phyloP scores from a whole-genome alignment of 2,113 vertebrate genomes.

The Ramphastos sulfuratus region DNA sequence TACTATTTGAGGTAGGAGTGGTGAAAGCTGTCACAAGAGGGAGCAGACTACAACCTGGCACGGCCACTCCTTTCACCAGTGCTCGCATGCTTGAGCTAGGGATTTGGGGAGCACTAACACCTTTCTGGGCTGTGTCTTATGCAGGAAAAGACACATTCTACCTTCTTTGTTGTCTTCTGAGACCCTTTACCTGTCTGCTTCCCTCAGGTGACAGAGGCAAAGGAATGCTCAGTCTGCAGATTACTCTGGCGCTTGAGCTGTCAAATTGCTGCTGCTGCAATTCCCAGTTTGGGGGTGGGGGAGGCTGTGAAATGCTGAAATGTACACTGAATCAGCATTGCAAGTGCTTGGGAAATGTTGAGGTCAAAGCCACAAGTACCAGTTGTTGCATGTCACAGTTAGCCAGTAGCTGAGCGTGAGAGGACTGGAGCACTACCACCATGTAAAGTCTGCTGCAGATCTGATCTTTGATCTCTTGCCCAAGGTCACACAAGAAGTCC shows the following conservation, averaged over 20 bases:
- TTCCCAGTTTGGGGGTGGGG: neutral
- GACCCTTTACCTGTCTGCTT: neutral
- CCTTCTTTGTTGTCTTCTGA: neutral
- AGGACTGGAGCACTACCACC: neutral
- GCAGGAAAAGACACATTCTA: neutral
- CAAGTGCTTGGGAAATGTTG: conserved; percentile 8
- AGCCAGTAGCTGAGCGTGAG: neutral
- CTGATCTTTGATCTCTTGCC: neutral
- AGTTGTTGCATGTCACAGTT: neutral
- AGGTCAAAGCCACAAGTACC: neutral
- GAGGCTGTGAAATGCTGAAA: neutral
- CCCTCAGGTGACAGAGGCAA: neutral
- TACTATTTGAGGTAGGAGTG: neutral
- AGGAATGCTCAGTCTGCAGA: neutral
- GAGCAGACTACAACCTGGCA: neutral
- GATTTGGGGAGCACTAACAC: neutral
- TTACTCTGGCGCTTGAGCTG: neutral
- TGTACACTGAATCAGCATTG: neutral
- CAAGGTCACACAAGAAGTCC: conserved; percentile 36
- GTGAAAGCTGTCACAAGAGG: neutral
- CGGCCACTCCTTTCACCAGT: neutral
- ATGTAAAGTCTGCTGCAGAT: neutral
- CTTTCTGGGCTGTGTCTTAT: neutral
- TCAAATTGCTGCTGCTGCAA: neutral
- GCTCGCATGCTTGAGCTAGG: neutral